Percentiles rank a stretch among this genome's conserved stretches.
Conservation (phyloP, 2,888 invertebrate genomes). For the Therioaphis trifolii region DNA sequence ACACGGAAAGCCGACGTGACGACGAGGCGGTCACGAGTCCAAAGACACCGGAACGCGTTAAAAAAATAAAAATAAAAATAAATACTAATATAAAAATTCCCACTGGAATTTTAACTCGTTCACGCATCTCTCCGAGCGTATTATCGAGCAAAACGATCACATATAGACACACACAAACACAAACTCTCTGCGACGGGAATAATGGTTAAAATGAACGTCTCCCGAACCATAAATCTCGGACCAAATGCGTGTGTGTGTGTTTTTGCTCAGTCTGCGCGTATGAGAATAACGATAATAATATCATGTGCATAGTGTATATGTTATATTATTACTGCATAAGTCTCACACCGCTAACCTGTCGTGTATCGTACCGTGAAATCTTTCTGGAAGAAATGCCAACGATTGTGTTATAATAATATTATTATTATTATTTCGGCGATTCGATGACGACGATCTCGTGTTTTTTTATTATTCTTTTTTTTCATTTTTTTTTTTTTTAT, state of each 20-base stretch:
- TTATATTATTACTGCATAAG: not conserved
- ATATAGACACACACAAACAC: not conserved
- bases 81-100: no score
- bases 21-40: not conserved
- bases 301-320: not conserved
- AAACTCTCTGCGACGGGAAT: no score
- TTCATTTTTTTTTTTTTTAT: no score
- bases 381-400: conserved; percentile 21
- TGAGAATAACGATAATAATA: not conserved
- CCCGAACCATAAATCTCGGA: conserved; percentile 10
- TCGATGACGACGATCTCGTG: no score
- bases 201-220: not conserved
- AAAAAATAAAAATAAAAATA: no score
- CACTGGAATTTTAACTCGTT: not conserved
- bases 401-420: no score
- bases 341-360: no score
- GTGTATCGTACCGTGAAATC: conserved; percentile 44
- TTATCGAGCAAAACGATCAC: conserved; percentile 16
- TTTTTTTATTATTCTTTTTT: conserved; percentile 12
- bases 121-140: not conserved
- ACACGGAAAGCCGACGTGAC: not conserved
- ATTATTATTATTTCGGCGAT: no score
- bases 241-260: not conserved
- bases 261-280: not conserved
- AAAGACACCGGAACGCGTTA: not conserved